These are phyloP conservation scores for Coracias cyanogaster DNA, from an alignment of 2,797 vertebrate species.

Conservation along the genomic window DNA sequence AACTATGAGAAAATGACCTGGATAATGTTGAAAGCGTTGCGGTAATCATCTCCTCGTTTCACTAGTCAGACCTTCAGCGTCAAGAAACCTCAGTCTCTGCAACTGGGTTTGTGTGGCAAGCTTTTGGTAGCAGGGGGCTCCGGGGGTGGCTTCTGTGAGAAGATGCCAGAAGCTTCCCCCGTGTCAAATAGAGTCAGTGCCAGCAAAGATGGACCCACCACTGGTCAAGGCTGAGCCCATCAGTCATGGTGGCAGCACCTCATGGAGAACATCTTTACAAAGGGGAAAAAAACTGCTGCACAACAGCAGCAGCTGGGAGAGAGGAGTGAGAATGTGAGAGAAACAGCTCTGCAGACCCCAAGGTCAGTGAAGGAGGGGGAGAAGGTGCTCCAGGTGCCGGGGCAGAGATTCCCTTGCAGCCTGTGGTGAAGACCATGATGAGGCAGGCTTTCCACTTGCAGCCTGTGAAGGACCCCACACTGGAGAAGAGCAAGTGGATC, in stretches of 20 bases:
- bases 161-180: background rate
- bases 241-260: fast-evolving
- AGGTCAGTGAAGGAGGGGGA: background rate
- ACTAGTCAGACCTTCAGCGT: background rate
- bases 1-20: slow-evolving; percentile 42
- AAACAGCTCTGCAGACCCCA: background rate
- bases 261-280: fast-evolving
- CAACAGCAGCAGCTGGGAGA: background rate
- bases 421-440: background rate
- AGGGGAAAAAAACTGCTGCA: too few species aligned
- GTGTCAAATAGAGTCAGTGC: fast-evolving
- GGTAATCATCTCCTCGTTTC: background rate
- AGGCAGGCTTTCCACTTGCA: background rate
- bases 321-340: background rate
- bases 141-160: background rate
- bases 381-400: background rate
- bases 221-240: background rate
- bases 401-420: background rate
- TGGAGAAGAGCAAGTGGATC: background rate
- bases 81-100: background rate
- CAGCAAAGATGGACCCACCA: fast-evolving
- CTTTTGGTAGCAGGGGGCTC: fast-evolving
- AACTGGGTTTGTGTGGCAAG: fast-evolving
- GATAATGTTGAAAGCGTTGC: background rate
- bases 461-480: background rate